A percentile compares a stretch with the other conserved stretches of the same genome.
Evolutionary conservation across 2,888 invertebrate species (phyloP).

Genomic region (Chymomyza caudatula): DNA sequence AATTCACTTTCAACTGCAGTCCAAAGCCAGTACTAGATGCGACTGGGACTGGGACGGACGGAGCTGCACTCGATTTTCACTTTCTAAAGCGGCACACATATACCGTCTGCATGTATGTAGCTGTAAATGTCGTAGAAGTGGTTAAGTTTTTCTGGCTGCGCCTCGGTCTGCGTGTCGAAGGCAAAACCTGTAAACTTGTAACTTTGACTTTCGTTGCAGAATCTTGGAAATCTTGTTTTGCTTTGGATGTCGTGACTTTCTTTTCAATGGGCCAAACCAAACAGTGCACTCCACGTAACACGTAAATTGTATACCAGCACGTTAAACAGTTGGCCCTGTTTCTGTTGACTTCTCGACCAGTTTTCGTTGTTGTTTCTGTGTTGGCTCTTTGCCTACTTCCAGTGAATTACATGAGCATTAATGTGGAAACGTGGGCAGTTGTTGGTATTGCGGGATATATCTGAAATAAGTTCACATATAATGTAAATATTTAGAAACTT

Average conservation of each 20-base stretch:
- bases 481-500: neutral
- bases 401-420: neutral
- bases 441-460: neutral
- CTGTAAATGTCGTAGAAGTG: neutral
- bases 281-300: slow-evolving; percentile 51
- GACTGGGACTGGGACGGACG: slow-evolving; percentile 18
- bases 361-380: slow-evolving; percentile 10
- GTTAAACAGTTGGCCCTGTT: slow-evolving; percentile 41
- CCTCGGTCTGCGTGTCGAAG: neutral
- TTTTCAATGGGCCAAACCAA: slow-evolving; percentile 42
- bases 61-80: slow-evolving; percentile 65
- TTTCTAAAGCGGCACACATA: slow-evolving; percentile 66
- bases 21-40: slow-evolving; percentile 18
- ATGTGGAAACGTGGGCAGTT: neutral
- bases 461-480: neutral
- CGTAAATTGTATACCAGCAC: slow-evolving; percentile 60
- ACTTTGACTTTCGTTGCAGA: slow-evolving; percentile 71
- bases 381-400: neutral
- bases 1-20: slow-evolving; percentile 65
- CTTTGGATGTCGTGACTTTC: slow-evolving; percentile 64
- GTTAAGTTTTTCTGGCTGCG: neutral
- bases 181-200: slow-evolving; percentile 57
- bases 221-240: slow-evolving; percentile 67
- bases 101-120: neutral
- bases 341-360: slow-evolving; percentile 29